Evolutionary conservation across 2,113 vertebrate genomes (phyloP).

Genomic region (Dermatemys mawii): DNA sequence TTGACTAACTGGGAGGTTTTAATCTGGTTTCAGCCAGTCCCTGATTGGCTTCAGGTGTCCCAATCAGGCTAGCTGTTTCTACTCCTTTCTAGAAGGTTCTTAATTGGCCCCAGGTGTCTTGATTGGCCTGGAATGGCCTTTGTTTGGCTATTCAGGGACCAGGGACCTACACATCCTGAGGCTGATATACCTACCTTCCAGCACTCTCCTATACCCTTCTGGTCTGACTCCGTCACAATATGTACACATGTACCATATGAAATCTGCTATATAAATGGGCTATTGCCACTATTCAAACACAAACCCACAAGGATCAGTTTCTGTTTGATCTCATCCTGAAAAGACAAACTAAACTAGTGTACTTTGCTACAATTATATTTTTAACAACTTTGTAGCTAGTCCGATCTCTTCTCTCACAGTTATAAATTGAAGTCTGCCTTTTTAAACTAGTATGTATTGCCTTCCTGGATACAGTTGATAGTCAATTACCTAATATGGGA

Average conservation of each 20-base stretch:
- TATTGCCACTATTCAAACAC: not conserved
- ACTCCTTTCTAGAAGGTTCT: no score
- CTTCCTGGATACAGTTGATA: not conserved
- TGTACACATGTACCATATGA: not conserved
- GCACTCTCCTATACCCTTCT: no score
- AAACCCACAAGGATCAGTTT: not conserved
- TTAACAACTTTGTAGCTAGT: not conserved
- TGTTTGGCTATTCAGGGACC: no score
- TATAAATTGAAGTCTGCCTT: not conserved
- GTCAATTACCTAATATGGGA: not conserved
- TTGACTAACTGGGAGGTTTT: no score
- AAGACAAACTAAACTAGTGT: not conserved
- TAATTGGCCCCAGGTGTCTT: no score
- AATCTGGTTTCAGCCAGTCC: no score
- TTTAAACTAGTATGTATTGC: not conserved
- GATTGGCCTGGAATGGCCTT: no score
- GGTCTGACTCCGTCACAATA: no score
- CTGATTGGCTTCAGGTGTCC: no score
- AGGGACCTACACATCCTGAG: no score
- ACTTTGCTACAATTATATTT: not conserved
- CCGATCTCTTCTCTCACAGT: not conserved
- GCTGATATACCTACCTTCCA: no score
- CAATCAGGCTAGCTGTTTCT: no score
- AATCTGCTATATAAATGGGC: not conserved
- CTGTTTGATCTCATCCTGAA: not conserved